Conservation (phyloP, 2,113 vertebrate genomes). For the Muscicapa adusta region DNA sequence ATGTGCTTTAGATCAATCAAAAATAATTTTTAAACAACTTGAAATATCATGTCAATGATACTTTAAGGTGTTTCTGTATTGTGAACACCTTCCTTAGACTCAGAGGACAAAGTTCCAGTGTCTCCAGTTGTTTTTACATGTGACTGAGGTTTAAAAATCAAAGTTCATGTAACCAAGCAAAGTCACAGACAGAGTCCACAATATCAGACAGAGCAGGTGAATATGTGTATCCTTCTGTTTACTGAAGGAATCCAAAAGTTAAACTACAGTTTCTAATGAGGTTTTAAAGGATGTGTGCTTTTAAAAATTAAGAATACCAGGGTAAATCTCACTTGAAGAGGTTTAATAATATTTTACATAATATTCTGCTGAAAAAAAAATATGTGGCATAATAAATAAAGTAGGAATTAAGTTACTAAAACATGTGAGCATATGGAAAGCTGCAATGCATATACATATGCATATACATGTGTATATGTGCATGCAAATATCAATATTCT, state of each 20-base stretch:
- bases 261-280: background rate
- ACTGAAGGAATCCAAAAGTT: background rate
- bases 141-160: background rate
- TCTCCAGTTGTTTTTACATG: background rate
- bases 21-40: background rate
- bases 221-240: background rate
- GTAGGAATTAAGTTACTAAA: background rate
- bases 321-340: background rate
- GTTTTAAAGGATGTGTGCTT: background rate
- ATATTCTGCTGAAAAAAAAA: background rate
- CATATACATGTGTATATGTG: background rate
- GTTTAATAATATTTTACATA: background rate
- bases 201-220: background rate
- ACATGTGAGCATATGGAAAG: background rate
- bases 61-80: background rate
- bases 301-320: background rate
- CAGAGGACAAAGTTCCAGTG: background rate
- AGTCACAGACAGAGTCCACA: background rate
- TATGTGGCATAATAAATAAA: background rate
- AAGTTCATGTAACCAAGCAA: background rate
- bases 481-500: background rate
- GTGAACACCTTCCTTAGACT: background rate
- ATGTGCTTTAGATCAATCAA: background rate
- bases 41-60: background rate
- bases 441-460: background rate